Percentiles rank a stretch among this genome's conserved stretches.
phyloP scores from a whole-genome alignment of 2,113 vertebrate genomes.

The Hydropotes inermis region DNA sequence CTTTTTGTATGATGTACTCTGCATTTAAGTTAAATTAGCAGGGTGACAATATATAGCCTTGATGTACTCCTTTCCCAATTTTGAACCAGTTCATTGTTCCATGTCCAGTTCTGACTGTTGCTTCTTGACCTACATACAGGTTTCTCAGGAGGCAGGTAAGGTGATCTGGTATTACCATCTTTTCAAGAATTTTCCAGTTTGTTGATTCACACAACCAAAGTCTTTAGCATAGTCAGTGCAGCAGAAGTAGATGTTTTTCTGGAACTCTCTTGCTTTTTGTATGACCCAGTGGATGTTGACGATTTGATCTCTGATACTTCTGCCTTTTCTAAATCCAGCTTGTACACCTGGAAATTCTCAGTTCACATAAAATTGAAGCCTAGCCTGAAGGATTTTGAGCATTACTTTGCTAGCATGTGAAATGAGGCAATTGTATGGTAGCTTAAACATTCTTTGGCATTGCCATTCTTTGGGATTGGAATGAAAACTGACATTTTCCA shows the following conservation, averaged over 20 bases:
- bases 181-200: not conserved
- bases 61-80: not conserved
- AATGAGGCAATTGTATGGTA: no score
- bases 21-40: not conserved
- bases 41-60: not conserved
- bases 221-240: not conserved
- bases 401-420: no score
- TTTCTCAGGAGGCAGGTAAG: not conserved
- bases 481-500: no score
- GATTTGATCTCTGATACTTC: no score
- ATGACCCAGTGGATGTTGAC: no score
- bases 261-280: not conserved
- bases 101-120: not conserved
- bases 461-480: no score
- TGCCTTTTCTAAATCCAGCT: no score
- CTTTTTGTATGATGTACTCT: not conserved
- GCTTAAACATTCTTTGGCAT: no score
- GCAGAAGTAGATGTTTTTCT: not conserved
- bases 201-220: not conserved
- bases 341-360: no score
- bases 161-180: not conserved
- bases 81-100: not conserved
- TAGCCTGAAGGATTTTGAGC: no score
- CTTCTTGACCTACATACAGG: not conserved
- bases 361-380: no score